These are phyloP conservation scores for Calidris pugnax DNA, from an alignment of 2,113 vertebrate genomes.

Conservation along the genomic window DNA sequence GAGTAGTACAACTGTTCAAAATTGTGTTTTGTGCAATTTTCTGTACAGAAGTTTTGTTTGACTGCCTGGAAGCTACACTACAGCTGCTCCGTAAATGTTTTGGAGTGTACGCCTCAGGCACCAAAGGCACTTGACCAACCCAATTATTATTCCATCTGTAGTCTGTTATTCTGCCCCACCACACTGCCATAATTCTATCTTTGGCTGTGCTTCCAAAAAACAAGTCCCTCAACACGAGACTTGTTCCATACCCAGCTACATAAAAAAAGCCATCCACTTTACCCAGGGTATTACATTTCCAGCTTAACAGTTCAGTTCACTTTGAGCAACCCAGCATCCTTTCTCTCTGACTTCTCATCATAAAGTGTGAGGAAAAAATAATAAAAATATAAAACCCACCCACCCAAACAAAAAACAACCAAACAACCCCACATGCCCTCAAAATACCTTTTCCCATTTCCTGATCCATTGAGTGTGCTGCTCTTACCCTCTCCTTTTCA, in stretches of 20 bases:
- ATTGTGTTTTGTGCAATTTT: neutral
- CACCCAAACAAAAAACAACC: neutral
- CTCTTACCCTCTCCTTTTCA: neutral
- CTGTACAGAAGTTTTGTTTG: neutral
- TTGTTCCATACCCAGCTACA: neutral
- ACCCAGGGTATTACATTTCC: neutral
- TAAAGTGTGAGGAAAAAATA: neutral
- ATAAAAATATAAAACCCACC: neutral
- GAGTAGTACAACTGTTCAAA: neutral
- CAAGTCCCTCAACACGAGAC: neutral
- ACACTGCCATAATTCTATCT: neutral
- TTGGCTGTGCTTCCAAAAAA: neutral
- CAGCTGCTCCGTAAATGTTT: neutral
- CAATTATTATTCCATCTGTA: neutral
- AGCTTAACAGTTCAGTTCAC: neutral
- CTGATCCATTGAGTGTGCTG: neutral
- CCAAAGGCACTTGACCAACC: neutral
- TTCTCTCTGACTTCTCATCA: neutral
- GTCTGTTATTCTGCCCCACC: neutral
- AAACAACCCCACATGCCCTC: neutral
- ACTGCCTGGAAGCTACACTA: neutral
- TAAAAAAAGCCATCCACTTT: neutral
- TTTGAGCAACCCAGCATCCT: neutral
- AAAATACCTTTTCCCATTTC: neutral
- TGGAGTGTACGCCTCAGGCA: neutral